A percentile compares a stretch with the other conserved stretches of the same genome.
Evolutionary conservation across 2,797 vertebrate genomes (phyloP).

Genomic region (Distichodus sexfasciatus): DNA sequence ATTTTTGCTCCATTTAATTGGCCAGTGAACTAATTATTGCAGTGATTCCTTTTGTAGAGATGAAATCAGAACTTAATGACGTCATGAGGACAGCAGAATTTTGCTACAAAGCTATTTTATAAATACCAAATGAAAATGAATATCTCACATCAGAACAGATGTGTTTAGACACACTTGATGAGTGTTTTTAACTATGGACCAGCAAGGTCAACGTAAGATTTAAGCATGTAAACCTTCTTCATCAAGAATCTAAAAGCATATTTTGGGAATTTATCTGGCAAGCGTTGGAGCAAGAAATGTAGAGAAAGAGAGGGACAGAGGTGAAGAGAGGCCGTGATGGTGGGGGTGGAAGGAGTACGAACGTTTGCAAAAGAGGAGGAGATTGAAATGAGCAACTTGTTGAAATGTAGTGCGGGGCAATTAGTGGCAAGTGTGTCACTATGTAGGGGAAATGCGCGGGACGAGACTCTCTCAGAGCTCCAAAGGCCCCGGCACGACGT

Average conservation of each 20-base stretch:
- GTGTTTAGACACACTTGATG: too few species aligned
- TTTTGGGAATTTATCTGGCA: not conserved
- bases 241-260: too few species aligned
- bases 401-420: conserved; percentile 70
- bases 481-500: not conserved
- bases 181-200: not conserved
- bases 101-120: too few species aligned
- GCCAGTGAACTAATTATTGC: too few species aligned
- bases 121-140: too few species aligned
- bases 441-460: conserved; percentile 54
- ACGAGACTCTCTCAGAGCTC: conserved; percentile 39
- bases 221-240: too few species aligned
- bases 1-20: too few species aligned
- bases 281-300: conserved; percentile 17
- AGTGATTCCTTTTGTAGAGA: too few species aligned
- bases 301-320: conserved; percentile 36
- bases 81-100: too few species aligned
- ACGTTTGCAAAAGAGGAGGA: conserved; percentile 68
- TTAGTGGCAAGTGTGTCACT: conserved; percentile 68
- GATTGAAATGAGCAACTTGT: conserved; percentile 68
- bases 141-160: too few species aligned
- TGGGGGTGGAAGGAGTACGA: conserved; percentile 40
- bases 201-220: not conserved
- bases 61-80: too few species aligned
- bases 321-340: conserved; percentile 52